phyloP scores from a whole-genome alignment of 2,888 invertebrate species.

The Omphaloscelis lunosa region DNA sequence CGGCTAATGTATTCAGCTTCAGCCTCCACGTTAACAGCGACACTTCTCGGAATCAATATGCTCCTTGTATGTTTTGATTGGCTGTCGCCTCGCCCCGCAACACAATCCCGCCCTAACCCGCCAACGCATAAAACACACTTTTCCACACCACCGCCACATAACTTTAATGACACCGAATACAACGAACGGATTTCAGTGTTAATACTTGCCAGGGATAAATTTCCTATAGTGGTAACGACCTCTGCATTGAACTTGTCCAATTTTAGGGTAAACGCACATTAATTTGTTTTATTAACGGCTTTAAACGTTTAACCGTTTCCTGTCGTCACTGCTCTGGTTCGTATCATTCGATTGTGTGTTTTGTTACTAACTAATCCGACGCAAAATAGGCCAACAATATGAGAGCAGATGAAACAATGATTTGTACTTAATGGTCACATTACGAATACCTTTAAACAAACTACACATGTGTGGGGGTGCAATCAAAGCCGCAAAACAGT shows the following conservation, averaged over 20 bases:
- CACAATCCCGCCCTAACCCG: slow-evolving; percentile 78
- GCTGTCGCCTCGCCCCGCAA: slow-evolving; percentile 79
- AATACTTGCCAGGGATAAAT: slow-evolving; percentile 89
- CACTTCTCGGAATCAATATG: slow-evolving; percentile 91
- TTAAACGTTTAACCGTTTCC: slow-evolving; percentile 88
- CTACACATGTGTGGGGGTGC: slow-evolving; percentile 57
- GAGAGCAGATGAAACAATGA: slow-evolving; percentile 52
- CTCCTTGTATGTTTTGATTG: slow-evolving; percentile 91
- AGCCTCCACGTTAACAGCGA: slow-evolving; percentile 91
- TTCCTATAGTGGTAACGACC: slow-evolving; percentile 90
- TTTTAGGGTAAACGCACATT: slow-evolving; percentile 89
- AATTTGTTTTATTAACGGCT: slow-evolving; percentile 89
- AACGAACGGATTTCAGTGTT: slow-evolving; percentile 90
- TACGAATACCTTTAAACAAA: slow-evolving; percentile 49
- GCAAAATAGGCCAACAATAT: slow-evolving; percentile 56
- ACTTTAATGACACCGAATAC: slow-evolving; percentile 89
- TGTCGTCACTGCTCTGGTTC: slow-evolving; percentile 80
- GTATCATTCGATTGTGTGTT: slow-evolving; percentile 79
- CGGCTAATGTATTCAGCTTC: slow-evolving; percentile 91
- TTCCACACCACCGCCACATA: slow-evolving; percentile 72
- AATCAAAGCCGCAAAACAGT: slow-evolving; percentile 67
- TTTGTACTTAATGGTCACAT: slow-evolving; percentile 43
- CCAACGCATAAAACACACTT: slow-evolving; percentile 80
- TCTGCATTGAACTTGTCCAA: slow-evolving; percentile 90
- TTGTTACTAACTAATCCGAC: slow-evolving; percentile 55